Evolutionary conservation across 1,140 invertebrate species (phyloP), one percentile per base, ranked within the genome.

Genomic region (Pectinophora gossypiella): DNA sequence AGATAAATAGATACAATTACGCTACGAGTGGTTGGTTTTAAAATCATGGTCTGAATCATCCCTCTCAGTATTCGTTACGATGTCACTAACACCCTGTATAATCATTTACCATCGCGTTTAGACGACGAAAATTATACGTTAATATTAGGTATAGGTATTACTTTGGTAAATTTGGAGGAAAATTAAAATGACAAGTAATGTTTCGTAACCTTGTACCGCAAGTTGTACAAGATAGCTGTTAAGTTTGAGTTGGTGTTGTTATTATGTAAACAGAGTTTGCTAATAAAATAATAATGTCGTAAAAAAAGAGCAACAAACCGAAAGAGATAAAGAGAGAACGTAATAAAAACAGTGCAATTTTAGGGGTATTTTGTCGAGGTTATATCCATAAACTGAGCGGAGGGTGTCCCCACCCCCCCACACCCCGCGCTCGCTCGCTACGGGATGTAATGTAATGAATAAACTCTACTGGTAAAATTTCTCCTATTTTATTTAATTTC

Each of bases 331-430:
- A 84, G 78, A 78, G 72, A 75, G 73, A 80, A 76, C 73, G 73
- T 81, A 84, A 87, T 84, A 85, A 87, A 87, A 87, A 85, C 81
- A 87, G 72, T 85, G 80, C 82, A 87, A 87, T 87, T 87, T 85
- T 84, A 85, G 79, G 81, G 80, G 81, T 83, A 85, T 85, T 85
- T 83, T 87, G 84, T 85, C 81, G 84, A 84, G 84, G 84, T 87
- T 87, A 85, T 87, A 84, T 83, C 80, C 76, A 87, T 87, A 87
- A 85, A 84, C 65, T 71, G 76, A 79, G 72, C 70, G 68, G 72
- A 70, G 68, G 56, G 68, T 68, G 69, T 60, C 68, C 63, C 38
- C 46, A 27, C 51, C 56, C 57, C 57, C 53, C 63, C 60, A 46
- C 64, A 35, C 46, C 61, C 57, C 46, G 19, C 19, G 47, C 56